Conservation (phyloP, 2,888 invertebrate species). For the Yponomeuta cagnagella region DNA sequence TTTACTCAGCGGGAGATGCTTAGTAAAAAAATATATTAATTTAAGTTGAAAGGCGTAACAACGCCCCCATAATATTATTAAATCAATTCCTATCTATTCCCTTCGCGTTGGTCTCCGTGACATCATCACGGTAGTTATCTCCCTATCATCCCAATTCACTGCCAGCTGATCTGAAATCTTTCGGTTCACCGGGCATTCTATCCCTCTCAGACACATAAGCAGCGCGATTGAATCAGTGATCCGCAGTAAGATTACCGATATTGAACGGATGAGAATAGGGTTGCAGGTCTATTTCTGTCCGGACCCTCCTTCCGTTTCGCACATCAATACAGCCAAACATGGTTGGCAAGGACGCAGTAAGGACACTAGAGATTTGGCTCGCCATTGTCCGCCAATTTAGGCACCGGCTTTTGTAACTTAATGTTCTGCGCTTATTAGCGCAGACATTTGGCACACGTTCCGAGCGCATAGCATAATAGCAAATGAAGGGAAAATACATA, state of each 20-base stretch:
- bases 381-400: conserved; percentile 11
- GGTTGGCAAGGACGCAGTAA: conserved; percentile 8
- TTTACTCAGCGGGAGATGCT: not conserved
- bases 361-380: conserved; percentile 3
- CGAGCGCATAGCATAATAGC: conserved; percentile 6
- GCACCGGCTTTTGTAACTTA: conserved; percentile 4
- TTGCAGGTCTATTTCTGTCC: conserved; percentile 12
- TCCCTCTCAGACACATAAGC: too few relatives aligned
- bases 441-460: not conserved
- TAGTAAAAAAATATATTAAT: not conserved
- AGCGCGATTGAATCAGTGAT: not conserved
- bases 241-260: not conserved
- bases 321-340: conserved; percentile 6
- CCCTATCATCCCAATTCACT: not conserved
- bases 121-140: conserved; percentile 7
- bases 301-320: conserved; percentile 11
- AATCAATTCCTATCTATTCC: not conserved
- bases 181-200: too few relatives aligned
- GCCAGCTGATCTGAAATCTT: not conserved
- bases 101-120: conserved; percentile 6
- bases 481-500: not conserved
- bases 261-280: not conserved
- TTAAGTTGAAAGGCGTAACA: not conserved
- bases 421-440: conserved; percentile 7
- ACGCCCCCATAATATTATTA: conserved; percentile 1